These are phyloP conservation scores for Tylochromis polylepis DNA, from an alignment of 2,113 vertebrate species.

Conservation along the genomic window DNA sequence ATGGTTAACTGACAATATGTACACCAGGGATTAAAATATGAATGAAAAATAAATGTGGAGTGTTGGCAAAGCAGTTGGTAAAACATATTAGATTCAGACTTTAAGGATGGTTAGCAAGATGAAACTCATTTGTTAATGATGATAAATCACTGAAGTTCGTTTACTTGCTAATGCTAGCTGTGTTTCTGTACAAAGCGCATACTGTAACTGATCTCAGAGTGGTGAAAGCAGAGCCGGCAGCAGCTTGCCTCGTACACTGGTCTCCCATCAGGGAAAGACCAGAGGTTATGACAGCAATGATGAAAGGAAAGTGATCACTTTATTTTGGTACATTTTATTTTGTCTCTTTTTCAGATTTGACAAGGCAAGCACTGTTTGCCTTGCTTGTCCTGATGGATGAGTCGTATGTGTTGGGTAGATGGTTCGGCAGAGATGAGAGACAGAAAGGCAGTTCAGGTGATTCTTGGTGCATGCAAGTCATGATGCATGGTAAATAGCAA, in stretches of 20 bases:
- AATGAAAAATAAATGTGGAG: not conserved
- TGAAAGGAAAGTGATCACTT: not conserved
- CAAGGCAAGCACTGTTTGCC: not conserved
- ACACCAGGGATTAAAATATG: not conserved
- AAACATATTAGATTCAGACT: not conserved
- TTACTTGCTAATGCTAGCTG: not conserved
- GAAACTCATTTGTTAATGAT: not conserved
- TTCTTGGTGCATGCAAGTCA: constrained; percentile 20
- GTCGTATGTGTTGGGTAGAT: not conserved
- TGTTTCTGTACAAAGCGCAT: not conserved
- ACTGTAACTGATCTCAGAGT: not conserved
- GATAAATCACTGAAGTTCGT: not conserved
- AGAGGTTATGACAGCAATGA: rapidly evolving
- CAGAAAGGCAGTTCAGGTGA: not conserved
- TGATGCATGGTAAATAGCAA: not conserved
- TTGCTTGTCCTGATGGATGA: not conserved
- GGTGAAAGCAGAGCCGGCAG: not conserved
- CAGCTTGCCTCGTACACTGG: not conserved
- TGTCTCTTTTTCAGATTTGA: not conserved
- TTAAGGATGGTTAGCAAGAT: not conserved
- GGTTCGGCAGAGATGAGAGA: not conserved
- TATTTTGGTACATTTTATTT: not conserved
- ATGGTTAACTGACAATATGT: rapidly evolving
- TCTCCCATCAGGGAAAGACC: not conserved
- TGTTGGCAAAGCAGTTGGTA: not conserved